phyloP scores from a whole-genome alignment of 2,113 vertebrate species.

The Stegostoma tigrinum region DNA sequence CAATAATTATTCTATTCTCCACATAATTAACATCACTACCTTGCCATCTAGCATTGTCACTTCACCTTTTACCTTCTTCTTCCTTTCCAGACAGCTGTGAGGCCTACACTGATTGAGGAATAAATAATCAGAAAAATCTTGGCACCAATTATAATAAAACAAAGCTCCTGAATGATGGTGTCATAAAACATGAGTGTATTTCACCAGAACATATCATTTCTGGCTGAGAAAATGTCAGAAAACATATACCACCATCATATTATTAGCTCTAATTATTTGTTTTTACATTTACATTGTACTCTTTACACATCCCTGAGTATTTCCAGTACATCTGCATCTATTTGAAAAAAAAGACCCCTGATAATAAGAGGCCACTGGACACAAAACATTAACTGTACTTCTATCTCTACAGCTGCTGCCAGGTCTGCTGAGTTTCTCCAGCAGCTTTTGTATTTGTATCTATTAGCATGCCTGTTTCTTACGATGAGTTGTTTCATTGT shows the following conservation, averaged over 20 bases:
- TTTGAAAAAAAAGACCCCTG: too few relatives aligned
- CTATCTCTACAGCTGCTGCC: too few relatives aligned
- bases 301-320: too few relatives aligned
- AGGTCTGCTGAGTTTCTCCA: background rate
- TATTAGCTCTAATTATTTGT: background rate
- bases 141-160: background rate
- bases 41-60: background rate
- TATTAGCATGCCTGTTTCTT: background rate
- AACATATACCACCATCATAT: background rate
- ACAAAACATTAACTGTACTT: too few relatives aligned
- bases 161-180: background rate
- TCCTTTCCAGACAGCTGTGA: background rate
- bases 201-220: background rate
- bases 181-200: background rate
- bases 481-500: background rate
- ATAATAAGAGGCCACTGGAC: too few relatives aligned
- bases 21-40: background rate
- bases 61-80: background rate
- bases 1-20: background rate
- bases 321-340: too few relatives aligned
- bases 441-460: background rate
- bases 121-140: background rate
- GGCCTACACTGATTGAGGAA: background rate
- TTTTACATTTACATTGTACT: background rate
- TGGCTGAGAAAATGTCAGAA: background rate